Conservation (phyloP, 2,113 vertebrate species). For the Hippocampus guttulatus region DNA sequence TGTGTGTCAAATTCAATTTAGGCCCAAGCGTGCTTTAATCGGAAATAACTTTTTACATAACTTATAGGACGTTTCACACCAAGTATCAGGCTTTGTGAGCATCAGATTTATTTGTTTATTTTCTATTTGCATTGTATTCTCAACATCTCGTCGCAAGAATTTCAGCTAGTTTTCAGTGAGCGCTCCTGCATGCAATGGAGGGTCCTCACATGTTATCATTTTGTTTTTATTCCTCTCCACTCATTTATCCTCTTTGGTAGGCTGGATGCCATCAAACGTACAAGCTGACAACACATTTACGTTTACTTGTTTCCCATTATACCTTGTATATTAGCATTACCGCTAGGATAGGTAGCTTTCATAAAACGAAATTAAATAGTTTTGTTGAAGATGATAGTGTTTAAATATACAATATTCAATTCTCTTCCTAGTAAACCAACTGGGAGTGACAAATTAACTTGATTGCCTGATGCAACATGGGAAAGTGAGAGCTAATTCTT, state of each 20-base stretch:
- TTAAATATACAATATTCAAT: background rate
- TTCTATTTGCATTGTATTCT: constrained; percentile 34
- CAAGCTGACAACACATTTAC: too few species aligned
- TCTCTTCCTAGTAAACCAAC: too few species aligned
- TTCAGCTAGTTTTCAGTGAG: background rate
- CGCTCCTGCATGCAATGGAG: background rate
- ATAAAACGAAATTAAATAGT: background rate
- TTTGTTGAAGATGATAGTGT: background rate
- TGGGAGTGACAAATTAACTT: too few species aligned
- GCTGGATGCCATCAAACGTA: background rate
- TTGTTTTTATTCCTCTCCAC: background rate
- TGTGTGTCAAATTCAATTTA: constrained; percentile 11
- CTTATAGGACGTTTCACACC: constrained; percentile 37
- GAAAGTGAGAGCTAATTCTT: too few species aligned
- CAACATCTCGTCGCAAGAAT: constrained; percentile 4
- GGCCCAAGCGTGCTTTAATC: background rate
- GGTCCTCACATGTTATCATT: background rate
- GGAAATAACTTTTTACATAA: constrained; percentile 18
- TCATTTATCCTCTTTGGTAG: background rate
- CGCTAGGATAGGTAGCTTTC: too few species aligned
- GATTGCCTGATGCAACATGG: too few species aligned
- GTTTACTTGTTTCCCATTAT: too few species aligned
- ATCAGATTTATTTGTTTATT: constrained; percentile 1
- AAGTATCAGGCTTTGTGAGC: constrained; percentile 31
- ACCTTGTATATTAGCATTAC: too few species aligned